These are phyloP conservation scores for Nomada lathburiana DNA, from an alignment of 2,888 invertebrate species.

Conservation along the genomic window DNA sequence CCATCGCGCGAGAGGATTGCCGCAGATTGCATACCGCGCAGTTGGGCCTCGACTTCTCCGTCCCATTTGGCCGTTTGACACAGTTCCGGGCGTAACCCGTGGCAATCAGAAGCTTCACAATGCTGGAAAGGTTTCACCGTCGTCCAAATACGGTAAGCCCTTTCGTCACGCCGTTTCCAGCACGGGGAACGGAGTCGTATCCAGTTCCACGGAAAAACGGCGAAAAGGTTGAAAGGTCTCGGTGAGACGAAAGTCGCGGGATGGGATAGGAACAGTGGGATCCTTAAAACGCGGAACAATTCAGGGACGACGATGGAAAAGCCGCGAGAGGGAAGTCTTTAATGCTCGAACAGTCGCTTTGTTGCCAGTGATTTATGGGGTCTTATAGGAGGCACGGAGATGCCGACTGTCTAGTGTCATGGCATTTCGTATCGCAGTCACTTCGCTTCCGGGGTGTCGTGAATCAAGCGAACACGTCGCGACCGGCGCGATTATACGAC, in stretches of 20 bases:
- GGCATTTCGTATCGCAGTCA: constrained; percentile 71
- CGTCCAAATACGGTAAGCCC: constrained; percentile 36
- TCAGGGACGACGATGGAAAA: constrained; percentile 38
- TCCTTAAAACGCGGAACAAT: constrained; percentile 28
- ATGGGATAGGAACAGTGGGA: constrained; percentile 9
- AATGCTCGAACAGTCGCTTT: constrained; percentile 68
- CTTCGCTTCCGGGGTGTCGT: constrained; percentile 74
- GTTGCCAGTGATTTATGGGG: constrained; percentile 73
- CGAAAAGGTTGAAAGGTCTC: not conserved
- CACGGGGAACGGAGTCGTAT: not conserved
- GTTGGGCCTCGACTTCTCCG: not conserved
- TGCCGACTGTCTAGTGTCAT: constrained; percentile 67
- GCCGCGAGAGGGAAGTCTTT: constrained; percentile 51
- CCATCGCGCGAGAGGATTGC: constrained; percentile 34
- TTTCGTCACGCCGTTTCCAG: constrained; percentile 5
- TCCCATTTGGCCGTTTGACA: not conserved
- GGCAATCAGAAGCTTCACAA: constrained; percentile 9
- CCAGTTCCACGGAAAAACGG: not conserved
- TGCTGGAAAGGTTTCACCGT: not conserved
- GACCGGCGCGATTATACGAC: constrained; percentile 66
- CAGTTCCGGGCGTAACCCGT: not conserved
- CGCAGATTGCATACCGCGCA: constrained; percentile 17
- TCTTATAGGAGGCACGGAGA: constrained; percentile 61
- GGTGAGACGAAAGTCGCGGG: not conserved
- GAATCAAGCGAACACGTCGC: constrained; percentile 74